Percentiles rank a stretch among this genome's conserved stretches.
These are phyloP conservation scores for Eulacestoma nigropectus DNA, from an alignment of 2,113 vertebrate species.

Conservation along the genomic window DNA sequence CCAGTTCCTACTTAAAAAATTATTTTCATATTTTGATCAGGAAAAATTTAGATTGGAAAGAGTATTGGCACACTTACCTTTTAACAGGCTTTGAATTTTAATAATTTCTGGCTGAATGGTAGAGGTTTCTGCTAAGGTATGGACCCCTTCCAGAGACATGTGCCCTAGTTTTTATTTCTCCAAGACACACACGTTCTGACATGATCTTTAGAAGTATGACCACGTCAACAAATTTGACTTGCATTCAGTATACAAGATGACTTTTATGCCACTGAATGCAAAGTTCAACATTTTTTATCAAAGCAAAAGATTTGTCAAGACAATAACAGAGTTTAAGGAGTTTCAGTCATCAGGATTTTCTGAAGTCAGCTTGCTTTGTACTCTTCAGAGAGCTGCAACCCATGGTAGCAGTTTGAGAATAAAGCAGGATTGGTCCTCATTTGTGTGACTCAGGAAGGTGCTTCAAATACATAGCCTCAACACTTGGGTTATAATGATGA, in stretches of 20 bases:
- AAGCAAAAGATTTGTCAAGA: background rate
- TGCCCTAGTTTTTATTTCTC: background rate
- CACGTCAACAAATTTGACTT: background rate
- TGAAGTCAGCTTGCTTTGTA: background rate
- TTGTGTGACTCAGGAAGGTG: background rate
- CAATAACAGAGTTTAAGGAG: background rate
- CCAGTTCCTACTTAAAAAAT: background rate
- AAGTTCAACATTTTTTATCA: background rate
- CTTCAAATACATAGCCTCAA: background rate
- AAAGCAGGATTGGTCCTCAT: background rate
- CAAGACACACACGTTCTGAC: background rate
- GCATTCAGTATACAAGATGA: background rate
- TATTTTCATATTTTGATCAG: background rate
- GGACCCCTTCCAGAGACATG: too few species aligned
- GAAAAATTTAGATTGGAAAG: background rate
- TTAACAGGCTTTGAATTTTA: background rate
- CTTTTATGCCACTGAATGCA: rapidly evolving
- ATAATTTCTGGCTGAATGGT: background rate
- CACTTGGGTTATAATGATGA: background rate
- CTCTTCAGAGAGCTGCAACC: background rate
- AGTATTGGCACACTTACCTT: background rate
- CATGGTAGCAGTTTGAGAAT: background rate
- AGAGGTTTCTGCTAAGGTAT: background rate
- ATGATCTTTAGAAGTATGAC: background rate
- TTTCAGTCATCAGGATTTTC: background rate